Evolutionary conservation across 2,888 invertebrate species (phyloP).

Genomic region (Acanthococcus lagerstroemiae): DNA sequence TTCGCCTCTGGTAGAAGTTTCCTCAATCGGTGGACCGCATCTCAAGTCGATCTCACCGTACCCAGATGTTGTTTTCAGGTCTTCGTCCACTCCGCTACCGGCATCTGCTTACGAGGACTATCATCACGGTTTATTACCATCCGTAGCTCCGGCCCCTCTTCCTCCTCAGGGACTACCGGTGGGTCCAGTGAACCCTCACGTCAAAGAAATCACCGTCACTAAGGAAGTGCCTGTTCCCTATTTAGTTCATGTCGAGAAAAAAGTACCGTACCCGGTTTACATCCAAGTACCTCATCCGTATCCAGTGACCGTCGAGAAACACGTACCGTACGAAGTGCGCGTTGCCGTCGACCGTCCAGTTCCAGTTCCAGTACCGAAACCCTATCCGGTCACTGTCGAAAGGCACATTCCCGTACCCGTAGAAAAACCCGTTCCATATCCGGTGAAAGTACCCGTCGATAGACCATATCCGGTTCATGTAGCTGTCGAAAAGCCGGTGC

Average conservation of each 20-base stretch:
- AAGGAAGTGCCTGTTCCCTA: slow-evolving; percentile 65
- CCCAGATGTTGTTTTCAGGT: slow-evolving; percentile 7
- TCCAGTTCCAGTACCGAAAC: slow-evolving; percentile 60
- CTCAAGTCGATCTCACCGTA: neutral
- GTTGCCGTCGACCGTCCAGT: slow-evolving; percentile 48
- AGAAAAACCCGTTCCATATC: slow-evolving; percentile 48
- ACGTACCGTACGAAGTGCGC: slow-evolving; percentile 63
- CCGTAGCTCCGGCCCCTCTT: neutral
- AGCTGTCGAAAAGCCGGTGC: slow-evolving; percentile 55
- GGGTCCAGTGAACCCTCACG: slow-evolving; percentile 45
- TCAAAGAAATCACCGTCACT: slow-evolving; percentile 62
- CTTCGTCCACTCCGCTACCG: neutral
- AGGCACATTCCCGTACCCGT: slow-evolving; percentile 52
- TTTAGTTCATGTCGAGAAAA: slow-evolving; percentile 47
- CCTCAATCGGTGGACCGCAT: neutral
- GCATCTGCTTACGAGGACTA: neutral
- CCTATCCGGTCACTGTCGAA: slow-evolving; percentile 62
- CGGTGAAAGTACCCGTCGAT: slow-evolving; percentile 57
- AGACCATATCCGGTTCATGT: slow-evolving; percentile 42
- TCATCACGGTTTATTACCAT: neutral
- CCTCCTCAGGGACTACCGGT: neutral
- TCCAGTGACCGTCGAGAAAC: slow-evolving; percentile 45
- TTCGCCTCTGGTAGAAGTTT: neutral
- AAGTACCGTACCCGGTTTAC: slow-evolving; percentile 66
- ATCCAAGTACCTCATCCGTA: slow-evolving; percentile 48